Percentiles rank a stretch among this genome's conserved stretches.
Conservation (phyloP, 2,113 vertebrate genomes). For the Sciurus niger region DNA sequence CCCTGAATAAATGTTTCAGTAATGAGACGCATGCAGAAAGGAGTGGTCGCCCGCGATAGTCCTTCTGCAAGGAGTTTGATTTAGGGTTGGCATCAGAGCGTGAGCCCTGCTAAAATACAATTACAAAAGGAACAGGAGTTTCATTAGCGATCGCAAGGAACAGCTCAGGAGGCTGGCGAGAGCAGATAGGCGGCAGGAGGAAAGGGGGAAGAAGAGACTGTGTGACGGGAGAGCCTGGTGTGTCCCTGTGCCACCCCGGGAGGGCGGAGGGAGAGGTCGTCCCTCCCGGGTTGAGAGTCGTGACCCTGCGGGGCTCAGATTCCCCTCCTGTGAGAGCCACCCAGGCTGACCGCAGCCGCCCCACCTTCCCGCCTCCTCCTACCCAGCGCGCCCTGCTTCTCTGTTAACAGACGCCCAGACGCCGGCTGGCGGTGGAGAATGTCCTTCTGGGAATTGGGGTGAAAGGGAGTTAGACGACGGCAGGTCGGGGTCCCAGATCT, state of each 20-base stretch:
- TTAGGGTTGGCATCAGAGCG: conserved; percentile 80
- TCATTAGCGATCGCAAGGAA: conserved; percentile 72
- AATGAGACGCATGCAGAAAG: conserved; percentile 76
- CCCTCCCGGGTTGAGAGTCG: no score
- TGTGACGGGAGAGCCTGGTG: not conserved
- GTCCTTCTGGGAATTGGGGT: no score
- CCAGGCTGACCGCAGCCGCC: no score
- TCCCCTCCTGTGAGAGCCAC: no score
- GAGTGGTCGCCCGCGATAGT: conserved; percentile 75
- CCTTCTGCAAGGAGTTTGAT: conserved; percentile 80
- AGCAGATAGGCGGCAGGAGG: conserved; percentile 58
- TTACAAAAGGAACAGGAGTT: conserved; percentile 81
- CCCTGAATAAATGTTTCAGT: conserved; percentile 79
- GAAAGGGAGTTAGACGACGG: not conserved
- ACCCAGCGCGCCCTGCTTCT: no score
- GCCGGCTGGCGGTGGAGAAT: no score
- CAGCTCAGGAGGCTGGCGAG: conserved; percentile 64
- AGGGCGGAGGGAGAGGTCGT: not conserved
- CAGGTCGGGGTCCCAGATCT: not conserved
- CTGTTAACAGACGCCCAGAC: no score
- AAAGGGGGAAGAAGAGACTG: not conserved
- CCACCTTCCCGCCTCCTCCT: no score
- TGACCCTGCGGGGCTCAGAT: not conserved
- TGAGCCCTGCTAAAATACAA: conserved; percentile 82
- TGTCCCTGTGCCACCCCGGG: not conserved